Evolutionary conservation across 2,113 vertebrate species (phyloP).

Genomic region (Pagrus major): DNA sequence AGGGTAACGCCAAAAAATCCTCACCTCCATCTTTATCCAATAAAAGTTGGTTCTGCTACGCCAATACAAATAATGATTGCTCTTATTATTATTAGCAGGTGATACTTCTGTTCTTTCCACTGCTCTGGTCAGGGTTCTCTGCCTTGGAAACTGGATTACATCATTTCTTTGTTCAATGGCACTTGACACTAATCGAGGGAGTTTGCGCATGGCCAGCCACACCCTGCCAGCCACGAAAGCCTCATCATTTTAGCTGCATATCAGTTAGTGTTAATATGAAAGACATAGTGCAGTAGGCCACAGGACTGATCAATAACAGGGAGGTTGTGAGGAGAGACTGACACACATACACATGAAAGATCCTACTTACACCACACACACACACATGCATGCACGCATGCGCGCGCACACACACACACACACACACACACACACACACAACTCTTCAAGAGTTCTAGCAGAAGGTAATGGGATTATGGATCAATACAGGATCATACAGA

Average conservation of each 20-base stretch:
- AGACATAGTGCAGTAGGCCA: slow-evolving; percentile 9
- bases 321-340: slow-evolving; percentile 39
- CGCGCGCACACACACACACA: too few relatives aligned
- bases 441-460: slow-evolving; percentile 5
- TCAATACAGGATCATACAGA: slow-evolving; percentile 38
- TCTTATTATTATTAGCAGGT: slow-evolving; percentile 16
- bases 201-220: background rate
- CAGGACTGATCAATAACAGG: slow-evolving; percentile 46
- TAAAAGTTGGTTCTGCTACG: slow-evolving; percentile 1
- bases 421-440: slow-evolving; percentile 8
- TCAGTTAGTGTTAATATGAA: slow-evolving; percentile 42
- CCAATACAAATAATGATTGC: slow-evolving; percentile 4
- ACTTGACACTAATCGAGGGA: slow-evolving; percentile 45
- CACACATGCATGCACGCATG: too few relatives aligned
- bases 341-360: slow-evolving; percentile 16
- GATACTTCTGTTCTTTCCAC: background rate
- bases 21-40: too few relatives aligned
- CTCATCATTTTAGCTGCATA: slow-evolving; percentile 41
- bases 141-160: slow-evolving; percentile 18
- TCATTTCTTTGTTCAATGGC: slow-evolving; percentile 19
- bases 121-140: background rate
- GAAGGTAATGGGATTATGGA: slow-evolving; percentile 48
- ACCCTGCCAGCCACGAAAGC: slow-evolving; percentile 16
- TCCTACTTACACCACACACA: slow-evolving; percentile 1
- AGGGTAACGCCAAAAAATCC: background rate